Evolutionary conservation across 92 coral and sea anemone genomes (phyloP).

Genomic region (Porites lobata): DNA sequence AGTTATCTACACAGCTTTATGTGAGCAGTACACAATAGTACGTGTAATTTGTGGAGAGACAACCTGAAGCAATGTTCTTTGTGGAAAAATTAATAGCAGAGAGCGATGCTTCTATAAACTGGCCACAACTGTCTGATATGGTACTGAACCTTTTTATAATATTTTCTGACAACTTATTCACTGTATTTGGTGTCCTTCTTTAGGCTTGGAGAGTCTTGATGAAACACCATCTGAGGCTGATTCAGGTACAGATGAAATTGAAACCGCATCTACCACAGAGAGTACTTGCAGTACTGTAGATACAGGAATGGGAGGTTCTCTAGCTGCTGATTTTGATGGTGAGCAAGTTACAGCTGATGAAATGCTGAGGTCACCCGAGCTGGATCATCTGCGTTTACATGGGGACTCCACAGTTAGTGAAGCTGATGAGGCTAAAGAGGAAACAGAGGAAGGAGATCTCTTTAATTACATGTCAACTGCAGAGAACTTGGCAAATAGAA

Average conservation of each 20-base stretch:
- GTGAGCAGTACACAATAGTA: no score
- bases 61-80: no score
- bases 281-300: conserved; percentile 73
- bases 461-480: conserved; percentile 15
- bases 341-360: conserved; percentile 62
- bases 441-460: conserved; percentile 52
- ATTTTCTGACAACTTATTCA: no score
- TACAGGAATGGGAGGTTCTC: conserved; percentile 80
- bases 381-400: conserved; percentile 56
- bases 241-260: conserved; percentile 72
- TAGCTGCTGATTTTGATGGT: conserved; percentile 69
- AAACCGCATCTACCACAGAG: conserved; percentile 71
- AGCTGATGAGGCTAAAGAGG: conserved; percentile 30
- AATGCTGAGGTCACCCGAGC: conserved; percentile 64
- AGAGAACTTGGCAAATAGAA: conserved; percentile 4
- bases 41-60: no score
- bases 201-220: conserved; percentile 30
- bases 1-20: no score
- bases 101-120: no score
- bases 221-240: conserved; percentile 46
- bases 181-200: neutral
- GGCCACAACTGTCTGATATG: no score
- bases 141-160: no score
- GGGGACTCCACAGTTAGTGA: conserved; percentile 7
- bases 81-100: no score